Percentiles rank a stretch among this genome's conserved stretches.
Conservation (phyloP, 2,888 invertebrate species). For the Leptopterna dolabrata region DNA sequence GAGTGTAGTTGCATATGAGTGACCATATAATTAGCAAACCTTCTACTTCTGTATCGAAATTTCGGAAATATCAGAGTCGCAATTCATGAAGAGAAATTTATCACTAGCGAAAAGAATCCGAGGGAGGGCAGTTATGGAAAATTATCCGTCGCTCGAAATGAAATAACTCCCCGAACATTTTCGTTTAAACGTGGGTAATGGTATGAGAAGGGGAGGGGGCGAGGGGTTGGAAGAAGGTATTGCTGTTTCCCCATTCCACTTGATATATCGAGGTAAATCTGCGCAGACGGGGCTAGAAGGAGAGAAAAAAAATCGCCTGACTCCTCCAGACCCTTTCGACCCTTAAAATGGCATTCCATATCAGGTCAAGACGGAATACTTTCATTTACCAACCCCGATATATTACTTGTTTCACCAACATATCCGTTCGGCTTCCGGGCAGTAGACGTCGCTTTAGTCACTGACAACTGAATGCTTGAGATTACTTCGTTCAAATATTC, state of each 20-base stretch:
- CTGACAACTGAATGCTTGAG: background rate
- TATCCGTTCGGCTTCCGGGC: background rate
- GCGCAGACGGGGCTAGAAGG: conserved; percentile 2
- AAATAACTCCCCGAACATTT: conserved; percentile 6
- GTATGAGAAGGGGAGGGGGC: background rate
- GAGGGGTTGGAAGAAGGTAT: conserved; percentile 9
- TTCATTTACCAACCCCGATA: conserved; percentile 41
- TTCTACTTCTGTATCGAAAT: too few relatives aligned
- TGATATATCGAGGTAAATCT: conserved; percentile 47
- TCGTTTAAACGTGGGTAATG: background rate
- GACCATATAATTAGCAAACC: too few relatives aligned
- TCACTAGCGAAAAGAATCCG: too few relatives aligned
- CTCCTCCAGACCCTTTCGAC: conserved; percentile 47
- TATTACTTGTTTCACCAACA: conserved; percentile 50
- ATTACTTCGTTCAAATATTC: too few relatives aligned
- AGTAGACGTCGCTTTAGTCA: background rate
- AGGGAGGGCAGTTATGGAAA: background rate
- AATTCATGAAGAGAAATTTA: too few relatives aligned
- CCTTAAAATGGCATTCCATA: conserved; percentile 48
- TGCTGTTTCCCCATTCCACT: conserved; percentile 38
- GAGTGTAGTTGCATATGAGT: too few relatives aligned
- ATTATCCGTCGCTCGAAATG: conserved; percentile 3
- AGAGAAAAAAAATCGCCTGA: conserved; percentile 45
- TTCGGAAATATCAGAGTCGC: too few relatives aligned
- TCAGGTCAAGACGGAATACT: conserved; percentile 53